Evolutionary conservation across 1,140 invertebrate species (phyloP).

Genomic region (Ceratina calcarata): DNA sequence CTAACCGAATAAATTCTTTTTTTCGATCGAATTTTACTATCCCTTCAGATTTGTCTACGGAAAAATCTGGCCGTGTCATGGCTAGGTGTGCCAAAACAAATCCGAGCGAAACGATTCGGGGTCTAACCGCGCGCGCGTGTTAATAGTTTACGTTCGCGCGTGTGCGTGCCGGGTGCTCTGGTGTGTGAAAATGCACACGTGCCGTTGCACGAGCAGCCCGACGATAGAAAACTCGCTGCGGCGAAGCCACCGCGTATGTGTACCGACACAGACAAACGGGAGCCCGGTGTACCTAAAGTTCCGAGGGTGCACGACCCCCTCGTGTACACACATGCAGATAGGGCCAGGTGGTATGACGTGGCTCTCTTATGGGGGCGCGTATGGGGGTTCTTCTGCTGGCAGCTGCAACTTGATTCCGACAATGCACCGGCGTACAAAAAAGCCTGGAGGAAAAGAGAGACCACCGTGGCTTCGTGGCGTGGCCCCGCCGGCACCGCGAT

Average conservation of each 20-base stretch:
- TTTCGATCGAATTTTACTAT: neutral
- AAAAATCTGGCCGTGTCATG: constrained; percentile 24
- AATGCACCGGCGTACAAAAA: constrained; percentile 71
- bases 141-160: neutral
- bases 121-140: neutral
- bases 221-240: neutral
- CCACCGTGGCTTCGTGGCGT: constrained; percentile 54
- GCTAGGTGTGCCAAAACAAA: constrained; percentile 44
- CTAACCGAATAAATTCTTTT: neutral
- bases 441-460: constrained; percentile 43
- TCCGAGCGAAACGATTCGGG: constrained; percentile 25
- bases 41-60: neutral
- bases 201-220: constrained; percentile 23
- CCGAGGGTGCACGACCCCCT: constrained; percentile 50
- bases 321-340: constrained; percentile 58
- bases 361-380: constrained; percentile 72
- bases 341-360: constrained; percentile 70
- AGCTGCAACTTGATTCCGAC: constrained; percentile 75
- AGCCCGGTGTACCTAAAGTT: constrained; percentile 69
- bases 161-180: constrained; percentile 4
- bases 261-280: neutral
- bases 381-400: constrained; percentile 74
- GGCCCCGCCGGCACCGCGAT: constrained; percentile 38
- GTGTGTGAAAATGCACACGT: constrained; percentile 58
- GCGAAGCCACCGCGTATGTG: neutral